Percentiles rank a stretch among this genome's conserved stretches.
Conservation (phyloP, 2,113 vertebrate genomes). For the Chamaetylas fuelleborni region DNA sequence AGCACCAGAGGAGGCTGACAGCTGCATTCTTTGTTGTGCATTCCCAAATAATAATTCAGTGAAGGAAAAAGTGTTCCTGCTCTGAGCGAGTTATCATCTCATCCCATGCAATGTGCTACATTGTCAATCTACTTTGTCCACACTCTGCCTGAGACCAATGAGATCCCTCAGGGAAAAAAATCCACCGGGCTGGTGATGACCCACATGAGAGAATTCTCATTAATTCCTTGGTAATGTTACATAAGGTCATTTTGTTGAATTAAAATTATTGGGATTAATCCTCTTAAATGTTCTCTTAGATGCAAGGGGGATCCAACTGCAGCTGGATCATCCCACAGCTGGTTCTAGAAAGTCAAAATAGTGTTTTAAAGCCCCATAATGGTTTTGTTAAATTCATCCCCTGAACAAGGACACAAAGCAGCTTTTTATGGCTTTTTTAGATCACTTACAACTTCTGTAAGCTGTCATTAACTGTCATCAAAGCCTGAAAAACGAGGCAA, state of each 20-base stretch:
- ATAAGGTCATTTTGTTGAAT: slow-evolving; percentile 40
- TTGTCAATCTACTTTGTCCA: not conserved
- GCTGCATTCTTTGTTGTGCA: not conserved
- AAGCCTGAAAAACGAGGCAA: slow-evolving; percentile 38
- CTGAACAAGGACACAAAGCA: slow-evolving; percentile 42
- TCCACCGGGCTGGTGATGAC: not conserved
- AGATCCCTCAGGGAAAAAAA: not conserved
- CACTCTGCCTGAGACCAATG: not conserved
- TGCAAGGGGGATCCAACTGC: slow-evolving; percentile 12
- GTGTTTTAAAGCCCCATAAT: slow-evolving; percentile 45
- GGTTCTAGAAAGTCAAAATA: slow-evolving; percentile 41
- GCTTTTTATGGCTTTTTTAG: slow-evolving; percentile 51
- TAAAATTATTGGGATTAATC: slow-evolving; percentile 69
- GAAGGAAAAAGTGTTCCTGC: not conserved
- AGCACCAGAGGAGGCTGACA: slow-evolving; percentile 12
- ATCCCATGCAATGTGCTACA: not conserved
- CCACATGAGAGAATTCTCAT: slow-evolving; percentile 38
- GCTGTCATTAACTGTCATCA: slow-evolving; percentile 57
- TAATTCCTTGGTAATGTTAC: slow-evolving; percentile 14
- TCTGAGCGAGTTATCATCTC: not conserved
- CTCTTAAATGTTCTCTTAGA: slow-evolving; percentile 53
- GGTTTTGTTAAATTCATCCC: slow-evolving; percentile 49
- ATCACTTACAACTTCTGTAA: slow-evolving; percentile 49
- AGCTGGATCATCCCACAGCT: slow-evolving; percentile 7
- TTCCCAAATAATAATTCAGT: not conserved